Conservation (phyloP, 2,888 invertebrate species). For the Scrobipalpa costella region DNA sequence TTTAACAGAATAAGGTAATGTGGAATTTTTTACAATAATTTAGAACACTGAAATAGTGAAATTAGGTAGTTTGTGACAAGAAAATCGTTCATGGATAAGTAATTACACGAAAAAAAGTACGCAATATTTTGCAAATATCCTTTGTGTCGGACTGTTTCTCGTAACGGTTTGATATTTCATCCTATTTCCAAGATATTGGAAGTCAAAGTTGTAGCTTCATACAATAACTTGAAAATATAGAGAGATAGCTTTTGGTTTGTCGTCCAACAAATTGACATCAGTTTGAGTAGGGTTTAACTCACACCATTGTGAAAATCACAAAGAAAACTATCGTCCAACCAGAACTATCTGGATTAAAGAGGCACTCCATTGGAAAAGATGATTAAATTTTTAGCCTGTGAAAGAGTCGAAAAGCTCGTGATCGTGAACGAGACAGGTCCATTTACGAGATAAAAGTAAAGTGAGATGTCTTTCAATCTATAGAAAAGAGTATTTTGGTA, state of each 20-base stretch:
- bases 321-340: slow-evolving; percentile 27
- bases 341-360: slow-evolving; percentile 26
- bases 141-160: too few species aligned
- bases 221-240: not conserved
- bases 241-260: not conserved
- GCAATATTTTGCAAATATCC: too few species aligned
- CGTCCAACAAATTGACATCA: slow-evolving; percentile 7
- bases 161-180: too few species aligned
- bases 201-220: not conserved
- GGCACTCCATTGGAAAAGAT: slow-evolving; percentile 36
- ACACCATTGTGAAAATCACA: slow-evolving; percentile 28
- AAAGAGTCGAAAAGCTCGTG: slow-evolving; percentile 31
- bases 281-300: slow-evolving; percentile 24
- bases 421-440: slow-evolving; percentile 20
- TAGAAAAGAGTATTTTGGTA: too few species aligned
- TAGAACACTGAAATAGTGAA: too few species aligned
- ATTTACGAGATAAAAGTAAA: not conserved
- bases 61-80: too few species aligned
- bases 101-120: too few species aligned
- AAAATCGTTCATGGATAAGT: too few species aligned
- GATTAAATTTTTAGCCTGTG: slow-evolving; percentile 41
- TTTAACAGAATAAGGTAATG: too few species aligned
- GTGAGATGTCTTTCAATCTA: too few species aligned
- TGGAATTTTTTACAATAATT: too few species aligned
- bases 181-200: too few species aligned